A percentile compares a stretch with the other conserved stretches of the same genome.
These are phyloP conservation scores for Platalea minor DNA, from an alignment of 2,797 vertebrate species.

Conservation along the genomic window DNA sequence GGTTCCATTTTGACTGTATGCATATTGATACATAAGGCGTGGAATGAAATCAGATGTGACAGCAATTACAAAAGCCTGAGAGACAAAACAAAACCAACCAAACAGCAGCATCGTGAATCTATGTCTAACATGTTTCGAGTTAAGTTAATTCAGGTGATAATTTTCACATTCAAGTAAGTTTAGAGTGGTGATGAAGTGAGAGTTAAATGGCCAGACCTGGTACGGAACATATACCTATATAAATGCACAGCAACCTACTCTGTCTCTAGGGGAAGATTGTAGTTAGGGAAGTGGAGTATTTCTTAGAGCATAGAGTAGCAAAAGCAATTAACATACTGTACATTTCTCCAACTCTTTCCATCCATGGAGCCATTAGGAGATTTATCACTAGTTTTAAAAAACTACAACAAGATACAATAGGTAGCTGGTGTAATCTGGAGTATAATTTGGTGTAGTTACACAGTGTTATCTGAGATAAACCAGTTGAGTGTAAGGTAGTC, in stretches of 20 bases:
- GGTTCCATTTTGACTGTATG: slow-evolving; percentile 90
- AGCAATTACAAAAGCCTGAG: slow-evolving; percentile 94
- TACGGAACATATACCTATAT: neutral
- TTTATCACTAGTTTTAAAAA: neutral
- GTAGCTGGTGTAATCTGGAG: neutral
- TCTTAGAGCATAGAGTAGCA: neutral
- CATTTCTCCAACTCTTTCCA: neutral
- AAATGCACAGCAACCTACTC: neutral
- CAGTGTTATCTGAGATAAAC: neutral
- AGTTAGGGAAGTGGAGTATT: neutral
- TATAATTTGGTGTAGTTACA: neutral
- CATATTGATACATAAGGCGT: slow-evolving; percentile 94
- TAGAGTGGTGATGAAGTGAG: neutral
- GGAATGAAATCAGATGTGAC: slow-evolving; percentile 98
- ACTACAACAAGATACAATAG: neutral
- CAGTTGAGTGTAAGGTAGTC: neutral
- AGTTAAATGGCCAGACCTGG: neutral
- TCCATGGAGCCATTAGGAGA: neutral
- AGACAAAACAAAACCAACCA: neutral
- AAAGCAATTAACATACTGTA: neutral
- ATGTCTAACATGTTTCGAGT: neutral
- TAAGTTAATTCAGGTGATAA: neutral
- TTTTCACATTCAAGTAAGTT: neutral
- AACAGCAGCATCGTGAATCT: neutral
- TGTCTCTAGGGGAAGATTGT: neutral